Evolutionary conservation across 2,797 vertebrate genomes (phyloP).

Genomic region (Acanthurus leucopareius): DNA sequence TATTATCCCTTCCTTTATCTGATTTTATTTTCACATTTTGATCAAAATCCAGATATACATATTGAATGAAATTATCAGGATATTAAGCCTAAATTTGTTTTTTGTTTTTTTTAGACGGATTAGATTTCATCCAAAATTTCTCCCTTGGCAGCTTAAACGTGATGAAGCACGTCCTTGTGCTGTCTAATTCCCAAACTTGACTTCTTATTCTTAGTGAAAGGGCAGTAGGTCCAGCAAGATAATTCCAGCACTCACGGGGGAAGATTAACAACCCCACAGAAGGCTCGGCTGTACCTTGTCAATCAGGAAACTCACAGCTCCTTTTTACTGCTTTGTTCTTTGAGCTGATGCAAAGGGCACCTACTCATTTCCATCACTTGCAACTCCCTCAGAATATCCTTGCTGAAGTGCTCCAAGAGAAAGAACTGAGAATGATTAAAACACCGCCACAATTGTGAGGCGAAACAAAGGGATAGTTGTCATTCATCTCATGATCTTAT

Average conservation of each 20-base stretch:
- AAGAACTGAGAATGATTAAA: constrained; percentile 8
- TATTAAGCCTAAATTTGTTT: constrained; percentile 18
- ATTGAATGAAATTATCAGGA: constrained; percentile 5
- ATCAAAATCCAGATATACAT: constrained; percentile 1
- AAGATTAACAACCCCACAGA: constrained; percentile 63
- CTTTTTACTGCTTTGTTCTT: constrained; percentile 65
- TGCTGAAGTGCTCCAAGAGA: constrained; percentile 2
- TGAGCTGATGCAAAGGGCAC: constrained; percentile 62
- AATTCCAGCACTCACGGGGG: constrained; percentile 61
- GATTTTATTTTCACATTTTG: not conserved
- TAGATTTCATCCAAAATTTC: constrained; percentile 24
- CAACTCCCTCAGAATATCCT: constrained; percentile 50
- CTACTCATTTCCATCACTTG: constrained; percentile 50
- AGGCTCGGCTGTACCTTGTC: constrained; percentile 60
- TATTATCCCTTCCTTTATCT: not conserved
- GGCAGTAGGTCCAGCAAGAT: constrained; percentile 60
- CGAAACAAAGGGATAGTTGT: constrained; percentile 59
- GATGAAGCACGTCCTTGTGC: constrained; percentile 42
- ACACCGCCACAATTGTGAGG: constrained; percentile 9
- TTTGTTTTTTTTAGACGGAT: constrained; percentile 19
- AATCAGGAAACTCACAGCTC: constrained; percentile 59
- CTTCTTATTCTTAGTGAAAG: constrained; percentile 58
- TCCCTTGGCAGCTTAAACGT: constrained; percentile 26
- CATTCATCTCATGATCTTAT: constrained; percentile 59
- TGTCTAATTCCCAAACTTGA: constrained; percentile 58